Base-by-base conservation (phyloP, 2,888 invertebrate species). In the Ferdinandea cuprea region DNA sequence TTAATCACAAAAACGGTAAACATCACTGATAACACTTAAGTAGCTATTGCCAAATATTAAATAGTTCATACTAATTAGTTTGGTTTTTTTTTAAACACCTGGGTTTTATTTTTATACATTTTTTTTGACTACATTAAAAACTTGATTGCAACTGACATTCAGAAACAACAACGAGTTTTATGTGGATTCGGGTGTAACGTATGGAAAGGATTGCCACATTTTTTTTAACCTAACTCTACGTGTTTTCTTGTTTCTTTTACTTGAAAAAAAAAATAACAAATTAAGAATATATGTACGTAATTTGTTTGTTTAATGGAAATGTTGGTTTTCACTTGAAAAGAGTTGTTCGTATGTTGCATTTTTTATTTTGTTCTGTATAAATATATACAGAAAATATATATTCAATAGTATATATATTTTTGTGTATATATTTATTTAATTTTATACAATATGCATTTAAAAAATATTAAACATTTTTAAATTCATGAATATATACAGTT, bases 21-120 rank as follows among this genome's bases (percentile, higher is more conserved):
- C 79, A 84, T 73, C 73, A 84, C 78, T 84, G 69, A 79, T 74
- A 84, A 84, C 84, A 84, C 79, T 84, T 84, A 84, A 84, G 84
- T 84, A 84, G 68, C 84, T 84, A 84, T 78, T 84, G 84, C 84
- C 84, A 84, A 84, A 73, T 83, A 78, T 78, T 73, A 72, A 73
- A 78, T 83, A 77, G 52, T 59, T 81, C 37, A 61, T 58, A 63
- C 61, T 73, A 50, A 52, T 63, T 73, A 63, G 30, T 63, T 83
- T 52, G 15, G 7, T 52, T 61, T 61, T 54, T 77, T 59, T 68
- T 72, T 25, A 25, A 73, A 79, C 59, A 72, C 66, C 54, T 44
- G 17, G 25, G 25, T 59, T 58, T 65, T 73, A 35, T 58, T 65
- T 52, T 52, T 52, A 40, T 42, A n/a, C 13, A 17, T 65, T 48